Evolutionary conservation across 1,140 invertebrate species (phyloP), one percentile per base, ranked within the genome.

Genomic region (Cardiocondyla obscurior): DNA sequence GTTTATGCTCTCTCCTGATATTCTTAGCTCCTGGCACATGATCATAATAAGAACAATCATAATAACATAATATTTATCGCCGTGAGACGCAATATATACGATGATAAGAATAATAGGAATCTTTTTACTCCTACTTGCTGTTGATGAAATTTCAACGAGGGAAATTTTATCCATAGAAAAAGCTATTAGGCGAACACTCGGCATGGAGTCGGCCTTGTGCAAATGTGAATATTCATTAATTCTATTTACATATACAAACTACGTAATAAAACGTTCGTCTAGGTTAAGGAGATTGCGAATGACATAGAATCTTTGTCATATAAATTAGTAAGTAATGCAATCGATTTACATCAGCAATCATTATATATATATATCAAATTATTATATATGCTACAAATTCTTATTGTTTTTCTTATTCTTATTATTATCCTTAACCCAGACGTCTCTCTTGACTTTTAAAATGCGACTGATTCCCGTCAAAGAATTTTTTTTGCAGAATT

Each of bases 31-130:
- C n/a, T n/a, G n/a, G n/a, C n/a, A n/a, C n/a, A 60, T 28, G 65
- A 62, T 82, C 49, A 42, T 74, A 69, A 70, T 51, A 49, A 51
- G 22, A 70, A 64, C 53, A 19, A 46, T 76, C 76, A 55, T 57
- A 53, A 49, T 62, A 67, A 64, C 25, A 76, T 46, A 76, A 62
- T 64, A 62, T 76, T 69, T 28, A 85, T 81, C 67, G 77, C 51
- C 70, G 39, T 51, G 14, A 58, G 33, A 42, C 16, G 39, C 73
- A 69, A 69, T 58, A 65, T 42, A 69, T 86, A 57, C 22, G 46
- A 62, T 83, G 69, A 84, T 88, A 82, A 84, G 65, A 85, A 51
- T 87, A 88, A 82, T 85, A 88, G 85, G 82, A 87, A 88, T 88
- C 64, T 28, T 84, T 85, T 79, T 70, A 64, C 49, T 76, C 51